Percentiles rank a stretch among this genome's conserved stretches.
phyloP scores from a whole-genome alignment of 2,888 invertebrate genomes.

The Thereva nobilitata region DNA sequence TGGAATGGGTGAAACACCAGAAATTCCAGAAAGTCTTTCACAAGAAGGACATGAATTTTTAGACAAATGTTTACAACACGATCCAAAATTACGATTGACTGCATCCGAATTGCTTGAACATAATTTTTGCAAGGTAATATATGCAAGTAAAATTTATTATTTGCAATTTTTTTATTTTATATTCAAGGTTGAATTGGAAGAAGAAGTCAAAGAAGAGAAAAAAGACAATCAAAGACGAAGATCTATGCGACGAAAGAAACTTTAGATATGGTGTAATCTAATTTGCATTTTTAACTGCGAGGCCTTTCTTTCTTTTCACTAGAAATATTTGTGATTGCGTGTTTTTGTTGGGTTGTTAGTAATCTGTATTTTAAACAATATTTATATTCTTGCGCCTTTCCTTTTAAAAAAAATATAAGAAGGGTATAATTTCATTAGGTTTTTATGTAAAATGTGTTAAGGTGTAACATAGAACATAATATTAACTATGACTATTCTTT shows the following conservation, averaged over 20 bases:
- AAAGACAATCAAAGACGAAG: constrained; percentile 31
- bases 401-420: no score
- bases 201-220: constrained; percentile 24
- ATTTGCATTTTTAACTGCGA: constrained; percentile 14
- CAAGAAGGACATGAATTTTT: constrained; percentile 84
- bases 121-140: constrained; percentile 69
- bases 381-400: no score
- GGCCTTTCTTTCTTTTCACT: no score
- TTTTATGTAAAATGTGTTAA: no score
- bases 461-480: no score
- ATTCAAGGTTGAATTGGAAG: constrained; percentile 37
- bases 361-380: no score
- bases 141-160: background rate
- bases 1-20: constrained; percentile 86
- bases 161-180: background rate
- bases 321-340: no score
- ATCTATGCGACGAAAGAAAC: constrained; percentile 34
- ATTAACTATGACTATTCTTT: no score
- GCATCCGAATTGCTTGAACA: constrained; percentile 74
- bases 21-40: constrained; percentile 74
- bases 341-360: no score
- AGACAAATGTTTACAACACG: constrained; percentile 76
- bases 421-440: no score
- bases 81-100: constrained; percentile 72
- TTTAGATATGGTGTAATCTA: constrained; percentile 3